Base-by-base conservation (phyloP, 1,140 invertebrate genomes). In the Hyposmocoma kahamanoa region DNA sequence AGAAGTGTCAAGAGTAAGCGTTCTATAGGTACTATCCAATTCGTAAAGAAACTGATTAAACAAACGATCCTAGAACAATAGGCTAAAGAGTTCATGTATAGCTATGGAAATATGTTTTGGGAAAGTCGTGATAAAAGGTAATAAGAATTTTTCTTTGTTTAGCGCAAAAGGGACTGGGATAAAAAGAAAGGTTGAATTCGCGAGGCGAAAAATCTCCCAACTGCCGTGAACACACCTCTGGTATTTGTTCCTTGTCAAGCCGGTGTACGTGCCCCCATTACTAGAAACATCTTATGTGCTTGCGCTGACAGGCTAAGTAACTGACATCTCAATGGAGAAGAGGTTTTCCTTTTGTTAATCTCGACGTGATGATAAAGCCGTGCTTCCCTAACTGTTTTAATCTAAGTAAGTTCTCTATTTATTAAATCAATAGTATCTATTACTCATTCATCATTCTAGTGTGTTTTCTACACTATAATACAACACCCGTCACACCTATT, bases 221-320 rank as follows among this genome's bases (percentile, higher is more conserved):
- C 44, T 46, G 52, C 50, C 54, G 47, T 49, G 42, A 42, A 45
- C 60, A 61, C 52, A 52, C 36, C 47, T 42, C 44, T 42, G 52
- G 42, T 61, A 62, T 67, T 71, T 65, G 62, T 65, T 63, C 48
- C 59, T 65, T 62, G 65, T 61, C 59, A 60, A 53, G 32, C 18
- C 15, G 5, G 19, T 15, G 49, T 62, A 71, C 67, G 67, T 71
- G 65, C 52, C 52, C 59, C 62, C 59, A 57, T 71, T 67, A 59
- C 57, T 42, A 9, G 54, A 9, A 55, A 50, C 42, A 39, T 44
- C 45, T 42, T 42, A 28, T 42, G 48, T 51, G 6, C 17, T n/a
- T 18, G 10, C 13, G 22, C 42, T 36, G 36, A 39, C 36, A 46
- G 5, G 26, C 21, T 42, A 11, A 51, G 42, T 19, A 52, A 45